Evolutionary conservation across 2,888 invertebrate genomes (phyloP), one percentile per base, ranked within the genome.

Genomic region (Lysandra coridon): DNA sequence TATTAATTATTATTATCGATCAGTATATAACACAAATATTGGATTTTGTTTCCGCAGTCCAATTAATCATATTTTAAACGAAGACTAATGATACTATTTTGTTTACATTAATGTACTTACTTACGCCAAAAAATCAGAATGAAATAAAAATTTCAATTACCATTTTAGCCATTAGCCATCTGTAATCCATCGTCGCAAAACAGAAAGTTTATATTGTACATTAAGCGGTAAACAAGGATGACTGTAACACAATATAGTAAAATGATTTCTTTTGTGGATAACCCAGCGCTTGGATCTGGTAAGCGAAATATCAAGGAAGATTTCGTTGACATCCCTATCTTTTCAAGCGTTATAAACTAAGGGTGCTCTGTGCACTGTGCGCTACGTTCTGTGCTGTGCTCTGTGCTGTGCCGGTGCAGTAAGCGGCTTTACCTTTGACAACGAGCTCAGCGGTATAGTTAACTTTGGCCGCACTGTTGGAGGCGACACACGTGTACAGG

Each of bases 391-490:
- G 76, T 76, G 76, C 57, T 4, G 76, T 76, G 76, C 76, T 75
- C 75, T 23, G 53, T 76, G 77, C 76, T 44, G 44, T 76, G 17
- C 23, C 78, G 78, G 69, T 69, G 78, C 81, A 82, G 83, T 83
- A 85, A 85, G 84, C 84, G 83, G 82, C 60, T 80, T 90, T 96
- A 97, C 97, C 97, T 95, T 96, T 96, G 83, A 97, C 97, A 93
- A 96, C 96, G 86, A 97, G 93, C 85, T 96, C 96, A 80, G 97
- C 96, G 80, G 97, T 97, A 89, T 95, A 96, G 92, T 96, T 96
- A 87, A 96, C 96, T 90, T 96, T 96, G 84, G 97, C 96, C 81
- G 97, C 97, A 80, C 95, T 95, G 93, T 97, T 97, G 85, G 96
- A 96, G 78, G 97, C 97, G 86, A 96, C 96, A 91, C 97, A 97